Evolutionary conservation across 2,797 vertebrate species (phyloP).

Genomic region (Monodelphis domestica): DNA sequence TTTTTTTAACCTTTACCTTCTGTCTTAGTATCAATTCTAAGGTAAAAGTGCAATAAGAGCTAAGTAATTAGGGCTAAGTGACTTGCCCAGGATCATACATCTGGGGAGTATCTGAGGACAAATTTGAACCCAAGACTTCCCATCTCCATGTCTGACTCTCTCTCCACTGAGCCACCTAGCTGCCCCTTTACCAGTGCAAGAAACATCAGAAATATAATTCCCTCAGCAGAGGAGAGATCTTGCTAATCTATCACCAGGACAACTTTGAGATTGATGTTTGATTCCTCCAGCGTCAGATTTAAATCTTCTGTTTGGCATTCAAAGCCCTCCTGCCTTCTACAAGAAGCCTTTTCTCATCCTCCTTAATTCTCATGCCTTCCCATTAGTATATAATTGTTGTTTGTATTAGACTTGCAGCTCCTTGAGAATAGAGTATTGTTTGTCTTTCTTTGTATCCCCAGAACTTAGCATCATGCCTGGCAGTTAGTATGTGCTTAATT

Average conservation of each 20-base stretch:
- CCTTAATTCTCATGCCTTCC: neutral
- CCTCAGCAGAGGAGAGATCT: neutral
- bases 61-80: neutral
- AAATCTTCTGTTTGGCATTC: neutral
- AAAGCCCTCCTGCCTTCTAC: neutral
- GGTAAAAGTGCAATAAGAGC: no score
- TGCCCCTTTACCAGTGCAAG: neutral
- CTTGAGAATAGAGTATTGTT: neutral
- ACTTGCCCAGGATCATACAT: no score
- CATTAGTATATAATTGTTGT: neutral
- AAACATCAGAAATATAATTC: constrained; percentile 25
- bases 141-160: no score
- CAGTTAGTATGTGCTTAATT: neutral
- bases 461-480: neutral
- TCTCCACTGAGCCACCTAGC: neutral
- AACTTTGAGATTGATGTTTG: constrained; percentile 12
- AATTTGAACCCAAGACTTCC: neutral
- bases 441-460: neutral
- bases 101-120: neutral
- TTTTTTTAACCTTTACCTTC: no score
- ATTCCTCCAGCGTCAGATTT: neutral
- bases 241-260: constrained; percentile 49
- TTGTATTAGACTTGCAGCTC: neutral
- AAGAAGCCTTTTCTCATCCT: neutral
- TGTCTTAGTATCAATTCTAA: no score